Conservation (phyloP, 2,888 invertebrate species). For the Nezara viridula region DNA sequence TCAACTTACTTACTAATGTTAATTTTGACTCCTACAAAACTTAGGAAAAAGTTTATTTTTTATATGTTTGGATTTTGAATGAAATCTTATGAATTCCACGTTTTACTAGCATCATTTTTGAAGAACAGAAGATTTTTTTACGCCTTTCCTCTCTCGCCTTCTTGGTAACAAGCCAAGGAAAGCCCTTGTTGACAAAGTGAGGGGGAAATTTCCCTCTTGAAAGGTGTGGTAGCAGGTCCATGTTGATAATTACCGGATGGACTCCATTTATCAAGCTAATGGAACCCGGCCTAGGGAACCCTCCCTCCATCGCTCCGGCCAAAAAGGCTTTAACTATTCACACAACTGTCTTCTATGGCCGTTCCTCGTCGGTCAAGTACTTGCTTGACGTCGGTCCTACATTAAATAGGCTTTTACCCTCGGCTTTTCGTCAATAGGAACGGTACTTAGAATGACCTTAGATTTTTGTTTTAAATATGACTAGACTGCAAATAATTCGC, state of each 20-base stretch:
- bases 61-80: too few species aligned
- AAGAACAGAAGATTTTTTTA: too few species aligned
- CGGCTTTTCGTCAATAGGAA: background rate
- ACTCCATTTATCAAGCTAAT: slow-evolving; percentile 14
- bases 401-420: background rate
- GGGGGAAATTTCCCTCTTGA: background rate
- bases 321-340: background rate
- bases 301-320: background rate
- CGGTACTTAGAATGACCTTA: too few species aligned
- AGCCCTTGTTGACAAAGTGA: background rate
- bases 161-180: too few species aligned
- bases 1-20: too few species aligned
- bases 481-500: too few species aligned
- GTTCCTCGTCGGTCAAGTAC: background rate
- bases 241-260: background rate
- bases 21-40: too few species aligned
- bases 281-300: background rate
- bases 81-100: too few species aligned
- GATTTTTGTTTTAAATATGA: too few species aligned
- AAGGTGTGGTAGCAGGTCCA: background rate
- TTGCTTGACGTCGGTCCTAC: background rate
- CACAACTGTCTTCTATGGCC: background rate
- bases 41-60: too few species aligned
- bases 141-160: too few species aligned
- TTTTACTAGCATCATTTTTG: too few species aligned